A percentile compares a stretch with the other conserved stretches of the same genome.
Evolutionary conservation across 2,113 vertebrate genomes (phyloP).

Genomic region (Equus przewalskii): DNA sequence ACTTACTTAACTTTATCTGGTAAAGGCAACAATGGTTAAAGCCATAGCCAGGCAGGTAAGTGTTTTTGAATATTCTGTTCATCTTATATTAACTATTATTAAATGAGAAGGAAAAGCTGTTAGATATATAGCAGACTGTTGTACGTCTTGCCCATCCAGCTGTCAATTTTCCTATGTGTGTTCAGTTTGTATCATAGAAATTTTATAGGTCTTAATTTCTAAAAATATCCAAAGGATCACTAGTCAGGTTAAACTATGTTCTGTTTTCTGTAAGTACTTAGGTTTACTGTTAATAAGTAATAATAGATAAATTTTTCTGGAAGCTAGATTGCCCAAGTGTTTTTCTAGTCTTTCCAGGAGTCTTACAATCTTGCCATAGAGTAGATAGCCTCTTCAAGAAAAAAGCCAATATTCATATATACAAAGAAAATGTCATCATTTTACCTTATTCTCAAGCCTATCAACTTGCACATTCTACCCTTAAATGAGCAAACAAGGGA

Average conservation of each 20-base stretch:
- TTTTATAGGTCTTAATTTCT: not conserved
- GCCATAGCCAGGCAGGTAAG: not conserved
- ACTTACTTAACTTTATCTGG: not conserved
- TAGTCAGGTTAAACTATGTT: constrained; percentile 32
- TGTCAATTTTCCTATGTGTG: not conserved
- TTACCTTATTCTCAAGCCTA: constrained; percentile 23
- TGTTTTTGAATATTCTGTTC: not conserved
- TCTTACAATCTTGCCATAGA: not conserved
- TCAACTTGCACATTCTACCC: not conserved
- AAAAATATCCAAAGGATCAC: constrained; percentile 1
- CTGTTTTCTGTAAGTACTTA: not conserved
- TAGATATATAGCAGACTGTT: not conserved
- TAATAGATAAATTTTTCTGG: not conserved
- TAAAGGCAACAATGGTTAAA: not conserved
- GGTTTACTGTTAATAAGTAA: not conserved
- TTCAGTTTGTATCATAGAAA: not conserved
- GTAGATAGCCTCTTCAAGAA: not conserved
- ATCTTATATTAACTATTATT: not conserved
- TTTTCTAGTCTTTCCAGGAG: not conserved
- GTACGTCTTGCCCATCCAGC: not conserved
- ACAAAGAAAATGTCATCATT: not conserved
- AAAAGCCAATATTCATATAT: not conserved
- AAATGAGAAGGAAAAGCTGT: constrained; percentile 16
- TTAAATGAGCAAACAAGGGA: not conserved
- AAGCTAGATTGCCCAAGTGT: not conserved